Evolutionary conservation across 64 coral and sea anemone species (phyloP).

Genomic region (Catalaphyllia jardinei): DNA sequence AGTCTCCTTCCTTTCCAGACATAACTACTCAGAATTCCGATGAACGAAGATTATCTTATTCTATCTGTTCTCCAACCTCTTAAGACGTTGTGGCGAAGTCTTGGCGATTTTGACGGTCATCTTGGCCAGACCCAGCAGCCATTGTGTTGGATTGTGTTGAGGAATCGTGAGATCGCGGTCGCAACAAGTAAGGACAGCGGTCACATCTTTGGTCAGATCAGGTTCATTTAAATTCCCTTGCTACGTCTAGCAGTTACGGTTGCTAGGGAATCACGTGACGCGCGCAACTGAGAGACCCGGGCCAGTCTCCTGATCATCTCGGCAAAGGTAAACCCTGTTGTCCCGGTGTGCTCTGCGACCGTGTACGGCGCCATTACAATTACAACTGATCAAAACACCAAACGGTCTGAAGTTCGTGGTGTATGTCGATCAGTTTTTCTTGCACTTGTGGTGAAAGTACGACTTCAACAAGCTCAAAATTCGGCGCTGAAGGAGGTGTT

Average conservation of each 20-base stretch:
- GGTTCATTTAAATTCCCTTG: no score
- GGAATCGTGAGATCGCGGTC: no score
- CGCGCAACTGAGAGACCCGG: background rate
- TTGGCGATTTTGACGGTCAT: no score
- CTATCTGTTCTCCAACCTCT: background rate
- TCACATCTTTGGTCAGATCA: no score
- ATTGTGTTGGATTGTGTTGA: no score
- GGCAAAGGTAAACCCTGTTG: background rate
- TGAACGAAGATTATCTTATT: background rate
- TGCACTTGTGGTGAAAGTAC: slow-evolving; percentile 15
- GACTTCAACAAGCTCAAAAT: background rate
- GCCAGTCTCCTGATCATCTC: background rate
- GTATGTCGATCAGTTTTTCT: background rate
- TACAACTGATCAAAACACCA: slow-evolving; percentile 41
- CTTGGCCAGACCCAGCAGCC: no score
- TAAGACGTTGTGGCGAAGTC: no score
- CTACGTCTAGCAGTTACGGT: no score
- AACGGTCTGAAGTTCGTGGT: slow-evolving; percentile 13
- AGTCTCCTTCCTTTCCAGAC: slow-evolving; percentile 4
- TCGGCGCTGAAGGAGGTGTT: background rate
- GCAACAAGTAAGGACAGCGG: no score
- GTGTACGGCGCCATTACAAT: slow-evolving; percentile 5
- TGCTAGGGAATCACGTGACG: no score
- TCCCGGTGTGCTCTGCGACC: background rate
- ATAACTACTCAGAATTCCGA: background rate